phyloP scores from a whole-genome alignment of 2,113 vertebrate genomes.

The Panurus biarmicus region DNA sequence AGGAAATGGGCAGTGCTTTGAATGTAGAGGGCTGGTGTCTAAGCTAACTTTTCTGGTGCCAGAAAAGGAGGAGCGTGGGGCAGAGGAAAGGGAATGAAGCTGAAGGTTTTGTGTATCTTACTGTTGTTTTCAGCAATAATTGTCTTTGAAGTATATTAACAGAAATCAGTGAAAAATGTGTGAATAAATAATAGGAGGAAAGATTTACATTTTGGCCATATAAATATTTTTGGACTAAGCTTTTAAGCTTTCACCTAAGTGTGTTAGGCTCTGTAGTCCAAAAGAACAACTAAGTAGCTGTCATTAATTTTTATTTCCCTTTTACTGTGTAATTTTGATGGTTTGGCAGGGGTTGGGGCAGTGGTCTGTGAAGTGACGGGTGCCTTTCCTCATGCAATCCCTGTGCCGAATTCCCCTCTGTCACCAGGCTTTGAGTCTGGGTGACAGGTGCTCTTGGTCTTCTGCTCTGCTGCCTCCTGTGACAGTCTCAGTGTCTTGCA shows the following conservation, averaged over 20 bases:
- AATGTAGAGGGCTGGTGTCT: background rate
- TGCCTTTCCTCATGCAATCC: background rate
- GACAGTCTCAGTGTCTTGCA: background rate
- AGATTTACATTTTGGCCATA: background rate
- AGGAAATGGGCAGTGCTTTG: background rate
- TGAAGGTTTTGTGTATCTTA: background rate
- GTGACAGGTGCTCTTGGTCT: background rate
- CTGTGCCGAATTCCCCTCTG: background rate
- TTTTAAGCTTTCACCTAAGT: background rate
- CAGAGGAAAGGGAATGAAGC: background rate
- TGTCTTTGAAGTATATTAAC: background rate
- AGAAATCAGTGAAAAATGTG: background rate
- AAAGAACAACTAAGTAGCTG: background rate
- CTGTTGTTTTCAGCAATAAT: background rate
- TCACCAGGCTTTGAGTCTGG: background rate
- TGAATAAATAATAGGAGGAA: background rate
- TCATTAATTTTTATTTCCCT: background rate
- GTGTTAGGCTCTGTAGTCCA: background rate
- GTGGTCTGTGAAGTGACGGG: fast-evolving
- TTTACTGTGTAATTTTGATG: background rate
- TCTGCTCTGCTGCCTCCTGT: background rate
- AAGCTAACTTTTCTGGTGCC: background rate
- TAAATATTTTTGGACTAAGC: background rate
- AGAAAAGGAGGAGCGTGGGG: background rate
- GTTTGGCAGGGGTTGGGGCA: background rate